A percentile compares a stretch with the other conserved stretches of the same genome.
Conservation (phyloP, 92 coral and sea anemone species). For the Umimayanthus chanpuru region DNA sequence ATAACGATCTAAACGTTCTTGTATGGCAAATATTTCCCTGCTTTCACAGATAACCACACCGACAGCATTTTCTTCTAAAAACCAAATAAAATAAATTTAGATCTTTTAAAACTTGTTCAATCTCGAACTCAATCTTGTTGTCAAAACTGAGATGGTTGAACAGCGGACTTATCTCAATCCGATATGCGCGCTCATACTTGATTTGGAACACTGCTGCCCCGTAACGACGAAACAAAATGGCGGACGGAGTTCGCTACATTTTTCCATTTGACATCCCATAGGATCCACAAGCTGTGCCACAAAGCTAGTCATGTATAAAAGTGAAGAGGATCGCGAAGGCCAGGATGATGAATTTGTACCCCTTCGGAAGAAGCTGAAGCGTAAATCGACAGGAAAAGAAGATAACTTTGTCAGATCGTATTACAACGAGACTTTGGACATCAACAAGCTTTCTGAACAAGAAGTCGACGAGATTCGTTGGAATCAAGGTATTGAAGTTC, state of each 20-base stretch:
- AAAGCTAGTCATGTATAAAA: constrained; percentile 20
- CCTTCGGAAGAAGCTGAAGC: constrained; percentile 71
- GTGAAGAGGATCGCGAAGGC: constrained; percentile 15
- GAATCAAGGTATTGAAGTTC: constrained; percentile 84
- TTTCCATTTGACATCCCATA: background rate
- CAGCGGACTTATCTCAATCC: constrained; percentile 16
- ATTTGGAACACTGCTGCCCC: background rate
- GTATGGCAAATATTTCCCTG: background rate
- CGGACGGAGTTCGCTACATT: background rate
- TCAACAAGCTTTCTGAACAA: constrained; percentile 71
- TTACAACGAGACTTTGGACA: constrained; percentile 70
- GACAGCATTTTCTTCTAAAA: background rate
- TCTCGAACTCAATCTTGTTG: background rate
- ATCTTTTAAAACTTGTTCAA: background rate
- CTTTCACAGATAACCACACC: background rate
- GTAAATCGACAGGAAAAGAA: constrained; percentile 77
- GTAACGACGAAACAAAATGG: constrained; percentile 16
- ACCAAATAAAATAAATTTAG: background rate
- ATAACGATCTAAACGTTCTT: background rate
- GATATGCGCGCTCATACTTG: constrained; percentile 14
- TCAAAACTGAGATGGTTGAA: background rate
- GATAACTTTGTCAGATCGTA: constrained; percentile 81
- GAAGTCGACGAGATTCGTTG: constrained; percentile 87
- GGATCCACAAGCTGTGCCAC: background rate
- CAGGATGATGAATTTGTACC: constrained; percentile 70